Evolutionary conservation across 1,140 invertebrate species (phyloP).

Genomic region (Drosophila nikananu): DNA sequence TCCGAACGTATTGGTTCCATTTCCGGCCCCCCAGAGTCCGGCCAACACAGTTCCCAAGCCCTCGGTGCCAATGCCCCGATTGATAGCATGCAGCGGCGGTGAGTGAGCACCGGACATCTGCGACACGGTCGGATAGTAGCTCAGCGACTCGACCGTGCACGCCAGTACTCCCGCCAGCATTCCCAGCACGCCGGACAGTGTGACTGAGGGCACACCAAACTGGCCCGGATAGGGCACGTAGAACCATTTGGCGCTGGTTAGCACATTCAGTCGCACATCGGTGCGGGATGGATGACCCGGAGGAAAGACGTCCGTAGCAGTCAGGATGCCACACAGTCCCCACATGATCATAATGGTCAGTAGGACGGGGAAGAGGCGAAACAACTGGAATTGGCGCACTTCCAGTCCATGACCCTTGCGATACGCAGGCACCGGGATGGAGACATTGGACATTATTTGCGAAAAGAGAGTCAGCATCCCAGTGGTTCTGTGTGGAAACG

Average conservation of each 20-base stretch:
- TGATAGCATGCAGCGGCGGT: conserved; percentile 94
- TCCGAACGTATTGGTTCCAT: conserved; percentile 95
- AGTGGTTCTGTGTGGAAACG: conserved; percentile 89
- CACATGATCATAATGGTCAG: conserved; percentile 93
- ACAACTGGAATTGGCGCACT: conserved; percentile 90
- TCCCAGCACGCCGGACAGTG: conserved; percentile 89
- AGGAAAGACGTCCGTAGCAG: conserved; percentile 88
- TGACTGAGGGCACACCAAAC: conserved; percentile 93
- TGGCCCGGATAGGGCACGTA: conserved; percentile 95
- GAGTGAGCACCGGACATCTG: conserved; percentile 92
- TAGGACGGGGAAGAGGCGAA: conserved; percentile 94
- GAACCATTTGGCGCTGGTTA: conserved; percentile 92
- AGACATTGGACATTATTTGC: conserved; percentile 90
- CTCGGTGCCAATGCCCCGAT: conserved; percentile 93
- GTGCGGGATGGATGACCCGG: conserved; percentile 91
- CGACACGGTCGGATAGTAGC: conserved; percentile 95
- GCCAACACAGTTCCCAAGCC: conserved; percentile 93
- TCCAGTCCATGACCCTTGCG: conserved; percentile 87
- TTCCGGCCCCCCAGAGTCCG: conserved; percentile 93
- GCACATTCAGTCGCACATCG: conserved; percentile 91
- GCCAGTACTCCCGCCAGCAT: conserved; percentile 94
- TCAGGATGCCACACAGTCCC: conserved; percentile 91
- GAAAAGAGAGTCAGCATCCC: conserved; percentile 93
- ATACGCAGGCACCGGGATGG: conserved; percentile 88
- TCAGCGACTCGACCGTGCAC: conserved; percentile 94